Base-by-base conservation (phyloP, 1,140 invertebrate species). In the Paracyclopina nana region DNA sequence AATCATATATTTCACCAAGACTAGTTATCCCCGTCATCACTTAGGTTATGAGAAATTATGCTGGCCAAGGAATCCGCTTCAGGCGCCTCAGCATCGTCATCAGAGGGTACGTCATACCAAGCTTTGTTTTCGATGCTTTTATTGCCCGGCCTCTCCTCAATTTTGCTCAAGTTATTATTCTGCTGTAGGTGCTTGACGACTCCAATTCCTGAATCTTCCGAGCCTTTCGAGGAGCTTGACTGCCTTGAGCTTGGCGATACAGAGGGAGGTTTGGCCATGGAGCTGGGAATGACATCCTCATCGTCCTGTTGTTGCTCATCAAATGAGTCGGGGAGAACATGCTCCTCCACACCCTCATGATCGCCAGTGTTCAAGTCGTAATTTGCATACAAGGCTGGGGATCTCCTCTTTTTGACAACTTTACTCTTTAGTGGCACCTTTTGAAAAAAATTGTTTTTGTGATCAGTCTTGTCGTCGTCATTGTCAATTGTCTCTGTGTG, bases 21-120 rank as follows among this genome's bases (percentile, higher is more conserved):
- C n/a, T n/a, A n/a, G n/a, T n/a, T n/a, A n/a, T n/a, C n/a, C n/a
- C n/a, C n/a, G n/a, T n/a, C n/a, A n/a, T n/a, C n/a, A n/a, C n/a
- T n/a, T n/a, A n/a, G n/a, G n/a, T n/a, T n/a, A n/a, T n/a, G n/a
- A n/a, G 45, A 48, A 14, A 48, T 48, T 28, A 48, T 48, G 14
- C 25, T 48, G n/a, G 45, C 45, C 16, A 48, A 27, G 27, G 25
- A 28, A 30, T 48, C 45, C 14, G 27, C 45, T 28, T 48, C 45
- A 6, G 25, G 25, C 6, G 30, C 22, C 22, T 48, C 45, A 3
- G 25, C 14, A 9, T 48, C 45, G 18, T 48, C 45, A 16, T 48
- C 45, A 9, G 45, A 48, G 9, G 27, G 20, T 16, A 48, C 45
- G 6, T 48, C 45, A 18, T 48, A 48, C 45, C 45, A 48, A 26